Conservation (phyloP, 2,113 vertebrate species). For the Ursus arctos region DNA sequence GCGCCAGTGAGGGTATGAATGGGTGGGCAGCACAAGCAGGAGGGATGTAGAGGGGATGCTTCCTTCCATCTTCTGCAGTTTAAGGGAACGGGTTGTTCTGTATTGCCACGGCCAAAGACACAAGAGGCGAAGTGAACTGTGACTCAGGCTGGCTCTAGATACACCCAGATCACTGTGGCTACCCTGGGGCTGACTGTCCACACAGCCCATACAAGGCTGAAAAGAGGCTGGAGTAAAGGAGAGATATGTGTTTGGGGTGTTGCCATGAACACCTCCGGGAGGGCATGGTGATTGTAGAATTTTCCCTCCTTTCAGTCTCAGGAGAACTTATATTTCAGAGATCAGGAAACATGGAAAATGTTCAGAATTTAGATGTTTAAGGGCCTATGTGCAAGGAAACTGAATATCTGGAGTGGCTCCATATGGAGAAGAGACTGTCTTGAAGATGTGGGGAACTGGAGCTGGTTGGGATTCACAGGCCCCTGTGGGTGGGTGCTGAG, state of each 20-base stretch:
- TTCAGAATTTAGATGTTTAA: background rate
- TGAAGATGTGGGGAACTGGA: background rate
- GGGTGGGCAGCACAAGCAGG: background rate
- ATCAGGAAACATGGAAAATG: background rate
- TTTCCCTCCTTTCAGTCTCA: background rate
- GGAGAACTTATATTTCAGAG: background rate
- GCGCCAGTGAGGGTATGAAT: accelerated
- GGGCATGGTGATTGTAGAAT: background rate
- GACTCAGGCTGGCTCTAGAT: background rate
- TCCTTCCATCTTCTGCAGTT: background rate
- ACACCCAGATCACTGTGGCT: background rate
- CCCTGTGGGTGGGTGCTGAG: background rate
- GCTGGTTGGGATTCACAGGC: background rate
- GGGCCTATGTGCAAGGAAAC: background rate
- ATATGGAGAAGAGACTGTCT: background rate
- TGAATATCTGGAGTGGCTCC: background rate
- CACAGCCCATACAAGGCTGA: too few relatives aligned
- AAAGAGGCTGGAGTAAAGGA: background rate
- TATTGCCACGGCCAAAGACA: background rate
- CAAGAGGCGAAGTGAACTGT: background rate
- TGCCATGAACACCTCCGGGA: background rate
- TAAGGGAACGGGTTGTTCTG: background rate
- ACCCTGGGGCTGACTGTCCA: background rate
- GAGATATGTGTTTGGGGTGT: background rate
- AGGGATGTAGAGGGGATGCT: accelerated